phyloP scores from a whole-genome alignment of 2,888 invertebrate species.

The Podotricha telesiphe region DNA sequence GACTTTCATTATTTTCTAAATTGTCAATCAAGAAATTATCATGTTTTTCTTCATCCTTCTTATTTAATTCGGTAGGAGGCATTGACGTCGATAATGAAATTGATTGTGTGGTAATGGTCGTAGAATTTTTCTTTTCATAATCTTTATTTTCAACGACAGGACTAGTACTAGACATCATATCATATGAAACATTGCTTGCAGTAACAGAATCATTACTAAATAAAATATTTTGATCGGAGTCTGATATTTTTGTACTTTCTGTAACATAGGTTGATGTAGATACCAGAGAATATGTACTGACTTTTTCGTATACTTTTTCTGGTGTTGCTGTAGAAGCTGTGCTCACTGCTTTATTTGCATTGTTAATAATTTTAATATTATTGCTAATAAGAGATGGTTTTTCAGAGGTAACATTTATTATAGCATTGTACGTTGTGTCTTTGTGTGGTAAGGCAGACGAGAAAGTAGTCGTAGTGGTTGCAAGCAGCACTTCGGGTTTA shows the following conservation, averaged over 20 bases:
- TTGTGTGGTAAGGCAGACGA: conserved; percentile 46
- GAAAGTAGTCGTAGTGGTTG: conserved; percentile 41
- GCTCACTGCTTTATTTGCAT: conserved; percentile 38
- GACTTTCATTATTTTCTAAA: conserved; percentile 50
- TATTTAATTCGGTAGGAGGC: conserved; percentile 62
- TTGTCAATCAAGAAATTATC: conserved; percentile 41
- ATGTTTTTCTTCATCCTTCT: conserved; percentile 43
- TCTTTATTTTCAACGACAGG: conserved; percentile 51
- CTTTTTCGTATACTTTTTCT: conserved; percentile 53
- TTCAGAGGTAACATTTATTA: conserved; percentile 2
- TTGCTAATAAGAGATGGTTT: neutral
- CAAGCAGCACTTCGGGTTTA: conserved; percentile 46
- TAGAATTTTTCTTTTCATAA: conserved; percentile 61
- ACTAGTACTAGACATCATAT: conserved; percentile 31
- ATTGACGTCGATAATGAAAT: conserved; percentile 70
- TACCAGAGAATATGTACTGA: conserved; percentile 66
- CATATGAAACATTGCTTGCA: conserved; percentile 43
- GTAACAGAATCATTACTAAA: conserved; percentile 2
- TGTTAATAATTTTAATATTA: conserved; percentile 34
- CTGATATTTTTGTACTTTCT: conserved; percentile 52
- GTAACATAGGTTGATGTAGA: conserved; percentile 62
- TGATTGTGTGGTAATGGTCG: conserved; percentile 76
- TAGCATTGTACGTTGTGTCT: conserved; percentile 28
- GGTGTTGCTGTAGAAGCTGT: conserved; percentile 43
- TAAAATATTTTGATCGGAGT: conserved; percentile 5